Percentiles rank a stretch among this genome's conserved stretches.
Conservation (phyloP, 2,797 vertebrate genomes). For the Pteronotus mesoamericanus region DNA sequence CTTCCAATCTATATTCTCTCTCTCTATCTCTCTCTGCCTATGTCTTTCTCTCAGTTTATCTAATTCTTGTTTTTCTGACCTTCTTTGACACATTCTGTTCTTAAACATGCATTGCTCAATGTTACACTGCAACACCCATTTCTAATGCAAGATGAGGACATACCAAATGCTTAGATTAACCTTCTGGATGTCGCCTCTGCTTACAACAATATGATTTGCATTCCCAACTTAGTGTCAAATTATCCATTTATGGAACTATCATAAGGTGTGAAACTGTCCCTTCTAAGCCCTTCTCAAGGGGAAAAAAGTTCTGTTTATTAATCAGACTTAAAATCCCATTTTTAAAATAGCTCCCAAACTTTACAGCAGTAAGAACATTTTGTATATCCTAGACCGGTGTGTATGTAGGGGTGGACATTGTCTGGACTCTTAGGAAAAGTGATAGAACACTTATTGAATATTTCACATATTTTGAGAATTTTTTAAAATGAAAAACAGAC, state of each 20-base stretch:
- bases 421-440: background rate
- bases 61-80: background rate
- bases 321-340: background rate
- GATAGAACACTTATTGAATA: background rate
- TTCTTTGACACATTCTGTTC: background rate
- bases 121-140: background rate
- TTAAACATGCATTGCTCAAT: background rate
- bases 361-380: background rate
- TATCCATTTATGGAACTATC: conserved; percentile 11
- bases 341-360: conserved; percentile 49
- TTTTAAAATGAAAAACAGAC: conserved; percentile 68
- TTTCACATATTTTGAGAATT: conserved; percentile 58
- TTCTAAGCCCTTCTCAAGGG: background rate
- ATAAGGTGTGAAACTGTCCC: conserved; percentile 2
- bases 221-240: conserved; percentile 13
- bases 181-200: conserved; percentile 23
- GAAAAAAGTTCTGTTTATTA: conserved; percentile 37
- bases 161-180: background rate
- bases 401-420: background rate
- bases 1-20: background rate
- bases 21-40: background rate
- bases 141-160: background rate
- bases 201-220: background rate
- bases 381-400: background rate
- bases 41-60: background rate